Evolutionary conservation across 2,113 vertebrate species (phyloP), one percentile per base, ranked within the genome.

Genomic region (Myrmecobius fasciatus): DNA sequence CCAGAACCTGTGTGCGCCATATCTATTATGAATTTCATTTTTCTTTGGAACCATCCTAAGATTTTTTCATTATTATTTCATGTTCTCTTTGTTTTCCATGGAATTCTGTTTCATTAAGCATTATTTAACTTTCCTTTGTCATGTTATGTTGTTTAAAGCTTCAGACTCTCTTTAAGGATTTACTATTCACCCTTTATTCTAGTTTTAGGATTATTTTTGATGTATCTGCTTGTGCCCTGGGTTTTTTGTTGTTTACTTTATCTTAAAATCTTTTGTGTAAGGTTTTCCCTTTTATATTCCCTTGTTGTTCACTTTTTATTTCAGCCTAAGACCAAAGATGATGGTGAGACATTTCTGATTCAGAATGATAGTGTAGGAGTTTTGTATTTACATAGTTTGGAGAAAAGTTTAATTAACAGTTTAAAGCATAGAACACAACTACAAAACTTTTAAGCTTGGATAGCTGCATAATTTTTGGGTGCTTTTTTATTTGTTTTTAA

Each of bases 401-500:
- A 93, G 83, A 93, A 11, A 92, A n/a, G 26, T 91, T 26, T 94
- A 93, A 75, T 88, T 90, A 95, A 54, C 89, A 49, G 95, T 48
- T 89, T 95, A 96, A 95, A 91, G 28, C 8, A 14, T 54, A 94
- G 92, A 60, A 95, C 28, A 91, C 48, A 88, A 96, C 51, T 94
- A 4, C 53, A 92, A 53, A 94, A 91, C 46, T 75, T 60, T 94
- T 36, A 96, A 91, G 46, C 91, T 93, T 91, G 36, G 20, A 94
- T 36, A 90, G n/a, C 3, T 47, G 92, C n/a, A 31, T 92, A 90
- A 93, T n/a, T 9, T 91, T 93, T 94, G 48, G 36, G 91, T 83
- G 24, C 91, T 48, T 93, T 92, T 93, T 56, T 94, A 94, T 94
- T 96, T 96, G 89, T 97, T 97, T 94, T 94, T 92, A 96, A 96